These are phyloP conservation scores for Lynx canadensis DNA, from an alignment of 2,113 vertebrate species.

Conservation along the genomic window DNA sequence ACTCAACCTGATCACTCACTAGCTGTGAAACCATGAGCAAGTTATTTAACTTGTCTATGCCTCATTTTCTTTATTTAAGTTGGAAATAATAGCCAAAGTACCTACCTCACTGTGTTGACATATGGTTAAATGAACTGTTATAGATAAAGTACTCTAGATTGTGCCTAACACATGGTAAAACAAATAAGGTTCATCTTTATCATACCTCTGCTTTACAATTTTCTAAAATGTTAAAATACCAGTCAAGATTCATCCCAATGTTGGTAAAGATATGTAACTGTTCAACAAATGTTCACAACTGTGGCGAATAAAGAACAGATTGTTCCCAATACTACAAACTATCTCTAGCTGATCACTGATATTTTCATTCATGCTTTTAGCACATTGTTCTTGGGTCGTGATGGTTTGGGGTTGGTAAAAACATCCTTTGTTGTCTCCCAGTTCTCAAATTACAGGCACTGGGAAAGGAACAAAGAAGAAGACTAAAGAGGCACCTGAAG, in stretches of 20 bases:
- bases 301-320: background rate
- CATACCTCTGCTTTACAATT: constrained; percentile 7
- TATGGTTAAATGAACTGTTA: background rate
- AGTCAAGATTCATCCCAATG: background rate
- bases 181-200: constrained; percentile 22
- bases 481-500: background rate
- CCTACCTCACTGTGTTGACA: background rate
- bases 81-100: background rate
- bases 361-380: background rate
- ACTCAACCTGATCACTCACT: background rate
- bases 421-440: background rate
- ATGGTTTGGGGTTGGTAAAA: background rate
- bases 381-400: background rate
- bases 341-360: background rate
- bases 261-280: background rate
- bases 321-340: background rate
- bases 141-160: background rate
- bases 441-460: background rate
- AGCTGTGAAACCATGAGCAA: background rate
- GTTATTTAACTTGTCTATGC: background rate
- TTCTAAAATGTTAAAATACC: constrained; percentile 37
- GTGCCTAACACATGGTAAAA: background rate
- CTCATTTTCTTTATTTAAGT: background rate
- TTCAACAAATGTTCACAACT: background rate
- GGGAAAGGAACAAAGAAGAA: constrained; percentile 9